Conservation (phyloP, 2,888 invertebrate genomes). For the Tenthredo notha region DNA sequence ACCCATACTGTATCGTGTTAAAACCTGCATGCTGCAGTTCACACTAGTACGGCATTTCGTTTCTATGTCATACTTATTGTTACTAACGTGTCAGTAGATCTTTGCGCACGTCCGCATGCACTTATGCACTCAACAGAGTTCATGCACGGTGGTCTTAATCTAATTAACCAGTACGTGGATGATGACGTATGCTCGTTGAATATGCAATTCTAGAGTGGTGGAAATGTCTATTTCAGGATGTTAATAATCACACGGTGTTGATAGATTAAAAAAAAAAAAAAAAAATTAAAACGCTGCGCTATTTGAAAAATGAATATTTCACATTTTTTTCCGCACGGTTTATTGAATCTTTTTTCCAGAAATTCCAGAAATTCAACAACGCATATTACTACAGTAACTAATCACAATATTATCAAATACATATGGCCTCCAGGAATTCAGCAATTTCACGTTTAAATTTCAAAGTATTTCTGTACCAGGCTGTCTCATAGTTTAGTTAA, state of each 20-base stretch:
- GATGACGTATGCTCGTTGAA: constrained; percentile 2
- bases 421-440: not conserved
- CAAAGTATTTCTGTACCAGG: not conserved
- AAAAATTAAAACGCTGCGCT: not conserved
- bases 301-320: not conserved
- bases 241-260: not conserved
- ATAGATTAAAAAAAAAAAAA: not conserved
- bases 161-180: not conserved
- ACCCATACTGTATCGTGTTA: constrained; percentile 4
- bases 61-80: constrained; percentile 39
- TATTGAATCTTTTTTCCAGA: not conserved
- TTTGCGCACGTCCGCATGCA: constrained; percentile 17
- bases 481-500: not conserved
- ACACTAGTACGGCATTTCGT: constrained; percentile 28
- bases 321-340: not conserved
- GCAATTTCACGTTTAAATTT: not conserved
- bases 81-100: constrained; percentile 11
- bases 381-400: not conserved
- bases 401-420: not conserved
- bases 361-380: not conserved
- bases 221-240: not conserved
- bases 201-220: not conserved
- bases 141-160: constrained; percentile 11
- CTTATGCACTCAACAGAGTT: constrained; percentile 29
- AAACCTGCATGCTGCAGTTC: not conserved